phyloP scores from a whole-genome alignment of 2,888 invertebrate genomes.

The Mactromeris polynyma region DNA sequence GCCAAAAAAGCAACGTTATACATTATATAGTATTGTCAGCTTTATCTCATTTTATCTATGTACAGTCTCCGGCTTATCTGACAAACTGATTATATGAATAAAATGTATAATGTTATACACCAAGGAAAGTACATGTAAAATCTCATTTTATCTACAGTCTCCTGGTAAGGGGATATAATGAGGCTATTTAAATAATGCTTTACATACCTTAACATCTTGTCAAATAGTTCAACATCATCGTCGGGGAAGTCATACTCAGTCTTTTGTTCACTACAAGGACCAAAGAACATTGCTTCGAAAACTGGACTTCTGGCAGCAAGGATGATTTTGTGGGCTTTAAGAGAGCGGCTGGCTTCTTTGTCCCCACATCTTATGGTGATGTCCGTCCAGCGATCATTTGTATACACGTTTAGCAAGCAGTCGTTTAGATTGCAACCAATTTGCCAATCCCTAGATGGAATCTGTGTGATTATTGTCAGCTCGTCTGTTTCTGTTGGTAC shows the following conservation, averaged over 20 bases:
- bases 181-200: no score
- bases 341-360: not conserved
- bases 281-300: conserved; percentile 51
- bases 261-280: conserved; percentile 28
- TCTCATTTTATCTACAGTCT: no score
- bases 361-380: conserved; percentile 34
- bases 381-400: conserved; percentile 40
- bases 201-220: conserved; percentile 30
- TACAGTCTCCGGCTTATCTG: no score
- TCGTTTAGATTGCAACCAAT: not conserved
- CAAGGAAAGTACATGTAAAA: no score
- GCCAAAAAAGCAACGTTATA: no score
- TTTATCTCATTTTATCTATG: no score
- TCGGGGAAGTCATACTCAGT: conserved; percentile 24
- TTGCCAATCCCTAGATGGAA: conserved; percentile 1
- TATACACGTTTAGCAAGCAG: conserved; percentile 25
- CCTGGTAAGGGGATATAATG: no score
- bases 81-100: no score
- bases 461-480: not conserved
- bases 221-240: conserved; percentile 19
- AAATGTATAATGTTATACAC: no score
- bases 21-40: no score
- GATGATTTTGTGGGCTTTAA: conserved; percentile 45
- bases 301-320: conserved; percentile 47
- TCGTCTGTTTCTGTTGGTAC: not conserved